Conservation (phyloP, 2,113 vertebrate genomes). For the Rhea pennata region DNA sequence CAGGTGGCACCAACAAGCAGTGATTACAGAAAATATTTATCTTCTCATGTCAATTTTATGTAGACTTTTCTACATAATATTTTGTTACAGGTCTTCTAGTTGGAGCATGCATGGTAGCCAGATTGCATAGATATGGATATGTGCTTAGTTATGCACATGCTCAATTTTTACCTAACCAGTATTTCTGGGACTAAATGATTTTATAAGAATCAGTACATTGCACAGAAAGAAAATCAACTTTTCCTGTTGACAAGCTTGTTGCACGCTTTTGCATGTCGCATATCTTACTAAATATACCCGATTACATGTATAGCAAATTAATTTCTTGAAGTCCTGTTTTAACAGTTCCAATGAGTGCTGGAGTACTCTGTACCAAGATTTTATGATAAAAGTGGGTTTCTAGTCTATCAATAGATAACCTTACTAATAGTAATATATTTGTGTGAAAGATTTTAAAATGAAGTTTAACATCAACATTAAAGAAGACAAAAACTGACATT, state of each 20-base stretch:
- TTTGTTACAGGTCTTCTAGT: constrained; percentile 47
- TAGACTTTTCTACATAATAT: constrained; percentile 44
- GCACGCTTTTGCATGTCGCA: background rate
- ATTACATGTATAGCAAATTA: background rate
- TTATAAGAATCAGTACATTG: background rate
- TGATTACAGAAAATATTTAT: constrained; percentile 9
- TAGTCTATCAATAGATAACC: fast-evolving
- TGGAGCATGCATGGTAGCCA: constrained; percentile 5
- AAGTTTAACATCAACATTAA: background rate
- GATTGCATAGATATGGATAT: background rate
- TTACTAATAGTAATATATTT: background rate
- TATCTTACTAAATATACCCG: background rate
- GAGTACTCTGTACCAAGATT: background rate
- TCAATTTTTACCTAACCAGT: constrained; percentile 20
- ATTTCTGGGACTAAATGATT: background rate
- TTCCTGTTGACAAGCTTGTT: background rate
- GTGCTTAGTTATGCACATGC: background rate
- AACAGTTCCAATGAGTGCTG: background rate
- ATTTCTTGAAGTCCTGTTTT: background rate
- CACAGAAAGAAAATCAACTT: constrained; percentile 11
- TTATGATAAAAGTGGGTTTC: background rate
- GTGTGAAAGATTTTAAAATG: background rate
- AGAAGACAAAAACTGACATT: background rate
- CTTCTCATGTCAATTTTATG: constrained; percentile 38
- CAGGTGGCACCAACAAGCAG: background rate